phyloP scores from a whole-genome alignment of 2,113 vertebrate species.

The Baryphthengus martii region DNA sequence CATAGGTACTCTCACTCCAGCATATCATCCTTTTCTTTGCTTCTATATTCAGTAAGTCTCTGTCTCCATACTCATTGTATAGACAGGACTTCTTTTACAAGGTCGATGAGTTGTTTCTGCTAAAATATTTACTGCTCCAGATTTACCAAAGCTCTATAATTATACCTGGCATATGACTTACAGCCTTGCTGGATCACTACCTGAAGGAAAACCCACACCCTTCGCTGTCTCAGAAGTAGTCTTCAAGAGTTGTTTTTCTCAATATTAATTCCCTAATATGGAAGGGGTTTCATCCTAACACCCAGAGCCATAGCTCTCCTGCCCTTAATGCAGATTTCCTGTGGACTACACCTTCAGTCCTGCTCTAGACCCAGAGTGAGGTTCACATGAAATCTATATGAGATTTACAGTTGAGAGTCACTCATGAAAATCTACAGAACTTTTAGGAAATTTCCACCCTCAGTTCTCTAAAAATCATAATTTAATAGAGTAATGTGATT shows the following conservation, averaged over 20 bases:
- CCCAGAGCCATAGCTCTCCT: neutral
- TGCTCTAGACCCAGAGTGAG: neutral
- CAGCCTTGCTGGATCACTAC: neutral
- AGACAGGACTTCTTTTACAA: neutral
- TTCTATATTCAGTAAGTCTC: neutral
- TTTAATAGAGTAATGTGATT: neutral
- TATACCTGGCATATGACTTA: neutral
- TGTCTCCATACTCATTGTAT: neutral
- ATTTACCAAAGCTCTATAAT: neutral
- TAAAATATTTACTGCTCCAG: neutral
- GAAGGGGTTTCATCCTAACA: neutral
- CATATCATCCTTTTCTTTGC: neutral
- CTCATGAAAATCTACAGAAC: neutral
- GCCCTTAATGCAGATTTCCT: neutral
- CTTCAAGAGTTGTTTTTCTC: neutral
- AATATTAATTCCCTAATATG: neutral
- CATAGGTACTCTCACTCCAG: neutral
- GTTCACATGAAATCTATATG: neutral
- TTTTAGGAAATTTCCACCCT: neutral
- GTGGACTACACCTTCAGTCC: neutral
- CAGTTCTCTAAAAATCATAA: neutral
- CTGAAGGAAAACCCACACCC: neutral
- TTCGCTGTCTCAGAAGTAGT: neutral
- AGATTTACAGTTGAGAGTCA: neutral
- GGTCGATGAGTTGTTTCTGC: neutral